Conservation (phyloP, 2,797 vertebrate species). For the Clarias platycephalus region DNA sequence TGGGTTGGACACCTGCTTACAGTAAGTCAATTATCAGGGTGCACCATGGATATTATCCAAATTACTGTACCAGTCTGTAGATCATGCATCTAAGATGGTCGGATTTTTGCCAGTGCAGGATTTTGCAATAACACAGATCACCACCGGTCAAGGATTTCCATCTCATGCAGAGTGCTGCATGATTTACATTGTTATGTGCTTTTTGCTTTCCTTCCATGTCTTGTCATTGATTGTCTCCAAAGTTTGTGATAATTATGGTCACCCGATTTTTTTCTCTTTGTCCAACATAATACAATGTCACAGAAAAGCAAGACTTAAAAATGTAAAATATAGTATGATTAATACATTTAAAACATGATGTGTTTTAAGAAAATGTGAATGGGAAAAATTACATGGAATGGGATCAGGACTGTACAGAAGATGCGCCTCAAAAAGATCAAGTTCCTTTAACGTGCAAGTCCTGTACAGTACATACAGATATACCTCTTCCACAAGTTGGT, state of each 20-base stretch:
- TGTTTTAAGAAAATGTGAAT: background rate
- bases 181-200: no score
- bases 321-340: background rate
- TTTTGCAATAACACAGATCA: background rate
- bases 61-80: background rate
- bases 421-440: no score
- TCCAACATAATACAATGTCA: background rate
- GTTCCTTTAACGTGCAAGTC: no score
- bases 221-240: no score
- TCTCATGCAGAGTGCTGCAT: no score
- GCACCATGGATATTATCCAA: background rate
- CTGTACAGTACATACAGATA: no score
- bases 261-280: no score
- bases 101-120: background rate
- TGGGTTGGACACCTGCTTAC: background rate
- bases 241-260: no score
- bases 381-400: background rate
- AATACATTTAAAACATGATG: background rate
- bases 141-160: background rate
- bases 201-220: no score
- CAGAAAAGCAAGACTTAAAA: background rate
- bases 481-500: no score
- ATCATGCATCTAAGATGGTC: background rate
- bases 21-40: background rate
- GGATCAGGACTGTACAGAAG: no score